These are phyloP conservation scores for Globicephala melas DNA, from an alignment of 2,113 vertebrate species.

Conservation along the genomic window DNA sequence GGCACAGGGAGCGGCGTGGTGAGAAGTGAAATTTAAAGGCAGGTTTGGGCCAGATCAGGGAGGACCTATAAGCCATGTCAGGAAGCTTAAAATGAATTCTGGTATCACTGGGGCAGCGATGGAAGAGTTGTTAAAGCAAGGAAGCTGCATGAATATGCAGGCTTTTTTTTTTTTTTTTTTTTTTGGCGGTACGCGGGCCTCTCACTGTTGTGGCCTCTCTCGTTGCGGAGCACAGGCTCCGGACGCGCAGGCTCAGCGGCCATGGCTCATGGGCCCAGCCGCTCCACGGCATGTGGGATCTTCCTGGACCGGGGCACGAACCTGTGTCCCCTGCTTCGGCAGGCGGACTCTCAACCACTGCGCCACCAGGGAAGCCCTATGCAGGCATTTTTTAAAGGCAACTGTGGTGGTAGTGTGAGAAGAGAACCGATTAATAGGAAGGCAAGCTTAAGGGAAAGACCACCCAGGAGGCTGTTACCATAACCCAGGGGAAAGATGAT, in stretches of 20 bases:
- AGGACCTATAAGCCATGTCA: not conserved
- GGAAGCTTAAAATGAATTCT: not conserved
- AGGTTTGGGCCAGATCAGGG: not conserved
- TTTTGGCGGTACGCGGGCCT: too few species aligned
- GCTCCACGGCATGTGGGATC: too few species aligned
- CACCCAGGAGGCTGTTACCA: not conserved
- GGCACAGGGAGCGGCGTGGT: not conserved
- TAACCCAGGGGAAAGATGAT: not conserved
- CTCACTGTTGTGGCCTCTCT: too few species aligned
- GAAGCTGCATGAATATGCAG: not conserved
- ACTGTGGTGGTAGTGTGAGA: not conserved
- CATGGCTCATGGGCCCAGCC: too few species aligned
- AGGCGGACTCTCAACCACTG: too few species aligned
- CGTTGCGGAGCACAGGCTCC: too few species aligned
- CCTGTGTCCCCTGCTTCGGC: too few species aligned
- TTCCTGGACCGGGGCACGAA: too few species aligned
- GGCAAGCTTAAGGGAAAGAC: not conserved
- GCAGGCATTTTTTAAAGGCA: not conserved
- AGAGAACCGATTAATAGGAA: not conserved
- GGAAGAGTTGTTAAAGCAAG: not conserved
- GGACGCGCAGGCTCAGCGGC: too few species aligned
- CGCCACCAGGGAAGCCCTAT: not conserved
- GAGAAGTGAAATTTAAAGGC: not conserved
- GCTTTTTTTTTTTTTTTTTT: too few species aligned
- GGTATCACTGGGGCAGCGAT: not conserved